Evolutionary conservation across 2,113 vertebrate genomes (phyloP).

Genomic region (Tachycineta bicolor): DNA sequence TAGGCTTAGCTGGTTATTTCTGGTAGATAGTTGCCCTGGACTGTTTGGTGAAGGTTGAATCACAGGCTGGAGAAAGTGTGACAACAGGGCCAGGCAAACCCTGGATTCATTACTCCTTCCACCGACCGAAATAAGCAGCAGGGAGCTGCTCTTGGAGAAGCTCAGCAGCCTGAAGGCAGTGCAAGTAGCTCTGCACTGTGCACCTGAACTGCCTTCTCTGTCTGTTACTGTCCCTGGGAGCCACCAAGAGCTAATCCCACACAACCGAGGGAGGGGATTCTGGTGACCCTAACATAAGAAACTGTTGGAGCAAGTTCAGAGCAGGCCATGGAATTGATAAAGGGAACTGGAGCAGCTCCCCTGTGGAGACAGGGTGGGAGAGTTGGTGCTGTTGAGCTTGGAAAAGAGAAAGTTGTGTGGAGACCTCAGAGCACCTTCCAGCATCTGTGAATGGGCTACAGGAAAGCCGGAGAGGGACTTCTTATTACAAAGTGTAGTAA

Average conservation of each 20-base stretch:
- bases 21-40: background rate
- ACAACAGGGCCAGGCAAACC: background rate
- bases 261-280: background rate
- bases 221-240: slow-evolving; percentile 15
- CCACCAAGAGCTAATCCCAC: background rate
- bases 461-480: background rate
- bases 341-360: background rate
- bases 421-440: background rate
- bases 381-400: background rate
- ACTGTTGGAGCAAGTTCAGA: background rate
- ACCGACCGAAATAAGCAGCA: slow-evolving; percentile 39
- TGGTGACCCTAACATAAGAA: background rate
- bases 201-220: slow-evolving; percentile 43
- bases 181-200: slow-evolving; percentile 20
- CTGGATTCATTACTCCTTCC: slow-evolving; percentile 31
- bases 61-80: background rate
- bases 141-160: slow-evolving; percentile 33
- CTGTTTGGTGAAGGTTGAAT: background rate
- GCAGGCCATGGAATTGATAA: background rate
- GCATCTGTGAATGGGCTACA: background rate
- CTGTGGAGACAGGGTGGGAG: background rate
- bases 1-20: background rate
- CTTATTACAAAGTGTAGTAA: background rate
- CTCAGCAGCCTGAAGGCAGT: slow-evolving; percentile 29
- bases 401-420: background rate